phyloP scores from a whole-genome alignment of 2,113 vertebrate species.

The Poeciliopsis turrubarensis region DNA sequence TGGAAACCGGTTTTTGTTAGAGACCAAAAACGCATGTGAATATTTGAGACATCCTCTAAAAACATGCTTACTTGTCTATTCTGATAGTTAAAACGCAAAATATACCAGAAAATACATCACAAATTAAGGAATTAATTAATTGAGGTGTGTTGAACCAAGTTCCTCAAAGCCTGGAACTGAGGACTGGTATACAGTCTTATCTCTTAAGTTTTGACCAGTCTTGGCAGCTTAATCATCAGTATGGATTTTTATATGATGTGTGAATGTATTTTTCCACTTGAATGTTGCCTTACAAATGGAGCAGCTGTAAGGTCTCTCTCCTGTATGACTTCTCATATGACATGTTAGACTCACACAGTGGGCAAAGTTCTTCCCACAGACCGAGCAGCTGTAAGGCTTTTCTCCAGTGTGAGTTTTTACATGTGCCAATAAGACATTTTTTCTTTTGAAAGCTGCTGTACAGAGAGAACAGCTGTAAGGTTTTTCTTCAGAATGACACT shows the following conservation, averaged over 20 bases:
- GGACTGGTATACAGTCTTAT: no score
- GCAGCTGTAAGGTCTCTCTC: constrained; percentile 1
- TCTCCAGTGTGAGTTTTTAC: background rate
- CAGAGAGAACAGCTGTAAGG: constrained; percentile 5
- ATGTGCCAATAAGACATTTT: background rate
- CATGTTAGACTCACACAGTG: background rate
- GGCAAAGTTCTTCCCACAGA: background rate
- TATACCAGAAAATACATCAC: no score
- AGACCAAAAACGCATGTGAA: no score
- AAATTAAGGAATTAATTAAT: no score
- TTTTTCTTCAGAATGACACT: background rate
- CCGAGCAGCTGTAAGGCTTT: background rate
- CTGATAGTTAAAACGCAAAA: no score
- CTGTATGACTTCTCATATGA: constrained; percentile 2
- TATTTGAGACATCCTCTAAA: no score
- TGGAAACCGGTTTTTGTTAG: no score
- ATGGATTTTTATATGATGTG: background rate
- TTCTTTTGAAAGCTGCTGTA: background rate
- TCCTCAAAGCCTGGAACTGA: no score
- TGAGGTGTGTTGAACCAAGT: no score
- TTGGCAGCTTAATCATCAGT: background rate
- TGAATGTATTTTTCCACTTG: background rate
- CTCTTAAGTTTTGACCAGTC: background rate
- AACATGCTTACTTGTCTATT: no score
- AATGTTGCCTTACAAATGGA: background rate